Conservation (phyloP, 2,888 invertebrate species). For the Heliothis peltigera region DNA sequence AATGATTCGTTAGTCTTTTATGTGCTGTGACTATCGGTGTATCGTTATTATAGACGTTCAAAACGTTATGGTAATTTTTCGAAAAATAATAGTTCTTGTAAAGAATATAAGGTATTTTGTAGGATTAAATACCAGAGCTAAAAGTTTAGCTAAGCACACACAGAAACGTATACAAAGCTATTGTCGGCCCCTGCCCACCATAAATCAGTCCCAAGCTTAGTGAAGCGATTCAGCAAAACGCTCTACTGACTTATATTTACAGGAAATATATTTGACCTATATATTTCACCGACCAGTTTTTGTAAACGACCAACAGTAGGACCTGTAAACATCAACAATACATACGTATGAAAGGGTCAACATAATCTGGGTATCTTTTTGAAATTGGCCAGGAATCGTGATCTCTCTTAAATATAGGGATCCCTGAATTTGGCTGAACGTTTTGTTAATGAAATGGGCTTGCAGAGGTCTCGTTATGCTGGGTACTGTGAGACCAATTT, state of each 20-base stretch:
- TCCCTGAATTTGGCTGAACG: constrained; percentile 20
- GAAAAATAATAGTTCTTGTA: too few relatives aligned
- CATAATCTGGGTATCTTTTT: constrained; percentile 64
- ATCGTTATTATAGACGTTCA: too few relatives aligned
- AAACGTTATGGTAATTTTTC: too few relatives aligned
- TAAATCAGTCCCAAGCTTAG: constrained; percentile 81
- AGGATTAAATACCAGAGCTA: constrained; percentile 33
- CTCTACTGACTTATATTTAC: constrained; percentile 84
- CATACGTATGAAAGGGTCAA: constrained; percentile 54
- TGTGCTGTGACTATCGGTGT: too few relatives aligned
- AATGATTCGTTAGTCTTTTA: too few relatives aligned
- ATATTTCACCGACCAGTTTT: constrained; percentile 69
- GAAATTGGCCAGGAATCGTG: constrained; percentile 64
- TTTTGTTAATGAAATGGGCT: constrained; percentile 54
- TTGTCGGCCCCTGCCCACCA: constrained; percentile 64
- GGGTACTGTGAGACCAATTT: constrained; percentile 65
- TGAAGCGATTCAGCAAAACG: constrained; percentile 80
- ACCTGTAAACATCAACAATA: constrained; percentile 50
- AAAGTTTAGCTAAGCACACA: constrained; percentile 46
- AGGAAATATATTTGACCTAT: constrained; percentile 82
- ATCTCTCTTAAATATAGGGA: constrained; percentile 55
- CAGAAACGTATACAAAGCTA: constrained; percentile 71
- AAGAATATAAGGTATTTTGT: neutral
- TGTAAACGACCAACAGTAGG: constrained; percentile 52
- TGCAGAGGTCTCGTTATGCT: constrained; percentile 59